Evolutionary conservation across 2,797 vertebrate genomes (phyloP).

Genomic region (Squalus acanthias): DNA sequence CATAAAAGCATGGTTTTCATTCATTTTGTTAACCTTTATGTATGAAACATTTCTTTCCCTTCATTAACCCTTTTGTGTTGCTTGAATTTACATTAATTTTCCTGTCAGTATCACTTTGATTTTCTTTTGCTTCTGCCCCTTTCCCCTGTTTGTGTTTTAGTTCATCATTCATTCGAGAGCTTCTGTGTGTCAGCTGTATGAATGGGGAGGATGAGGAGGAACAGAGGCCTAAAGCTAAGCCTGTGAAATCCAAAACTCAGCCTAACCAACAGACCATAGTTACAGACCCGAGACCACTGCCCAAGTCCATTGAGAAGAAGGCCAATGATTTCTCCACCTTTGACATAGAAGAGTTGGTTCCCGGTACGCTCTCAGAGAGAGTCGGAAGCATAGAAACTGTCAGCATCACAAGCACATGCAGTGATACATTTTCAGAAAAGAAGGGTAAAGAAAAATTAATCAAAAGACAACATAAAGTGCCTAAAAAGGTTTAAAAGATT

Average conservation of each 20-base stretch:
- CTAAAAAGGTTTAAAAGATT: neutral
- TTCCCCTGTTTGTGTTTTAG: slow-evolving; percentile 53
- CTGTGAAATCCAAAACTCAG: slow-evolving; percentile 41
- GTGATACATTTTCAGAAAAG: slow-evolving; percentile 51
- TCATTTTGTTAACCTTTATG: slow-evolving; percentile 4
- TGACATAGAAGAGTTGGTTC: neutral
- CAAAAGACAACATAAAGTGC: slow-evolving; percentile 40
- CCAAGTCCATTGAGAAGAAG: slow-evolving; percentile 49
- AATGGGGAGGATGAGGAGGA: slow-evolving; percentile 47
- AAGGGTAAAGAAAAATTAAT: slow-evolving; percentile 52
- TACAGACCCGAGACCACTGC: slow-evolving; percentile 43
- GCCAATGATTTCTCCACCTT: neutral
- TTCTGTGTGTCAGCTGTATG: slow-evolving; percentile 51
- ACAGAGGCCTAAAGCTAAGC: neutral
- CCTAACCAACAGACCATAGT: slow-evolving; percentile 30
- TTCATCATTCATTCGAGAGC: slow-evolving; percentile 61
- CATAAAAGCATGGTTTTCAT: neutral
- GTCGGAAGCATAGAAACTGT: slow-evolving; percentile 39
- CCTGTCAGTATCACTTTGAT: slow-evolving; percentile 21
- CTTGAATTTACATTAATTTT: slow-evolving; percentile 25
- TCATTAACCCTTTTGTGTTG: slow-evolving; percentile 6
- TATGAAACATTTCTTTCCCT: neutral
- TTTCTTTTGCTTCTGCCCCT: slow-evolving; percentile 38
- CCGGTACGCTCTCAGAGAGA: neutral
- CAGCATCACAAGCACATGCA: slow-evolving; percentile 53